Evolutionary conservation across 2,113 vertebrate genomes (phyloP), one percentile per base, ranked within the genome.

Genomic region (Bostrychus sinensis): DNA sequence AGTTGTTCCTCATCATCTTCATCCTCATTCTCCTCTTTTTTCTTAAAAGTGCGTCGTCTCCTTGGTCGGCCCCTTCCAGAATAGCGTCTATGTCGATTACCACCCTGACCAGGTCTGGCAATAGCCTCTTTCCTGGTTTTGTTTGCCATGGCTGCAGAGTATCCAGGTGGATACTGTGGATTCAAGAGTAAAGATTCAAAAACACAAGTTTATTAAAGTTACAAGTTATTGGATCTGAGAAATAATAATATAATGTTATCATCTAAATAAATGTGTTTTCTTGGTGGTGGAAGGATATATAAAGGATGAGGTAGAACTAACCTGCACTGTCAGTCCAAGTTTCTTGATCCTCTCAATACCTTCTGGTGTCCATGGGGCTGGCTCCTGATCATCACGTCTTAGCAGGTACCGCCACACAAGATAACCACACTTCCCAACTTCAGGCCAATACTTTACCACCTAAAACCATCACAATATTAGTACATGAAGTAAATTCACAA

Each of bases 381-480:
- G 96, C 62, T 99, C 97, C 71, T 91, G 57, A n/a, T 99, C 97
- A 63, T 99, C 97, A 69, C 97, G 94, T 82, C 97, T 93, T 86
- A 99, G 86, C 81, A 99, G 92, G 78, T 99, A 99, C 22, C 96
- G 92, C 97, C 97, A 99, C 72, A 99, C 97, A 80, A 99, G 90
- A 85, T 98, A 99, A 11, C 97, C 97, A 77, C 96, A 98, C 75
- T 98, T 99, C 65, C 96, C 97, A 34, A 98, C 97, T 92, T 99
- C 97, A 19, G 96, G 97, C 97, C 96, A 99, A 62, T 98, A 99
- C 84, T 99, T 99, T n/a, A 99, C 97, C 83, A 98, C 97, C 97
- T 99, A 74, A 38, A 42, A 72, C 11, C 90, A 7, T 7, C 9
- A 38, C 1, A 23, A 16, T 9, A 38, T 34, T 11, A 56, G 17